Conservation (phyloP, 2,797 vertebrate genomes). For the Chelon labrosus region DNA sequence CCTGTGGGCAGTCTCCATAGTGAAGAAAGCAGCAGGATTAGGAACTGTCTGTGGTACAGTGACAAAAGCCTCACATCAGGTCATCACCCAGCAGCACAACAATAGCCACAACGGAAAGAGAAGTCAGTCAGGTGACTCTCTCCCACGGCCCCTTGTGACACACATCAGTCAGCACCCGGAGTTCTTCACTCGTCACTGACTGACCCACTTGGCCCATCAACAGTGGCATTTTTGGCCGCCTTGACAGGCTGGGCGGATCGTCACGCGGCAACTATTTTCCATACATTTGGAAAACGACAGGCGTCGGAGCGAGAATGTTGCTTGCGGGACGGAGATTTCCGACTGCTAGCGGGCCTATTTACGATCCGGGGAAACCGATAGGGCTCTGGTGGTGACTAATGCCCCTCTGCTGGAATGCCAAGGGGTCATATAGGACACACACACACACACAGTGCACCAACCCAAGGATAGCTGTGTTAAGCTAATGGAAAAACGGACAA, state of each 20-base stretch:
- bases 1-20: constrained; percentile 34
- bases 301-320: constrained; percentile 29
- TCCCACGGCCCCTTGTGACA: constrained; percentile 34
- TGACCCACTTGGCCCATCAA: constrained; percentile 68
- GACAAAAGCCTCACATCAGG: constrained; percentile 39
- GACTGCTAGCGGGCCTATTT: constrained; percentile 69
- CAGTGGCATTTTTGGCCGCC: constrained; percentile 41
- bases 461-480: constrained; percentile 69
- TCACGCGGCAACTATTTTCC: constrained; percentile 74
- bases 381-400: constrained; percentile 48
- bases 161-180: constrained; percentile 57
- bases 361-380: constrained; percentile 65
- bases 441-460: constrained; percentile 21
- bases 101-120: constrained; percentile 55
- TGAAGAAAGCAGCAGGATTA: constrained; percentile 50
- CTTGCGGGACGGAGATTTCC: constrained; percentile 65
- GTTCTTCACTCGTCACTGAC: constrained; percentile 58
- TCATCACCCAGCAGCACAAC: constrained; percentile 45
- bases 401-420: constrained; percentile 61
- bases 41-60: constrained; percentile 43
- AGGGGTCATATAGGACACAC: constrained; percentile 57
- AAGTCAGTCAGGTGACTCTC: constrained; percentile 31
- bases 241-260: constrained; percentile 16
- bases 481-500: constrained; percentile 67
- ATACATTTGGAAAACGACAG: constrained; percentile 63